A percentile compares a stretch with the other conserved stretches of the same genome.
Conservation (phyloP, 1,140 invertebrate genomes). For the Atta texana region DNA sequence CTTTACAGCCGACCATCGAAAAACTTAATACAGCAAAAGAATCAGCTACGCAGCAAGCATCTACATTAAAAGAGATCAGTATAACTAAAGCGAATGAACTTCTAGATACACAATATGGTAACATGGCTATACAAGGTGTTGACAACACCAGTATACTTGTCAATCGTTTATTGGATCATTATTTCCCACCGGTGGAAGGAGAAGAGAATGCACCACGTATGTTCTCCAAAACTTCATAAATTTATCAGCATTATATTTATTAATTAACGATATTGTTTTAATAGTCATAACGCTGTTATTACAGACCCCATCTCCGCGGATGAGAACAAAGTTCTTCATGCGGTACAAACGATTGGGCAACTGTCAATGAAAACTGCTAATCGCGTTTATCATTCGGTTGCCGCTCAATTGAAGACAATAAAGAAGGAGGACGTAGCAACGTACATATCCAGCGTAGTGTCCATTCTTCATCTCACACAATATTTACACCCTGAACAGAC, state of each 20-base stretch:
- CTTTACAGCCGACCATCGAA: conserved; percentile 88
- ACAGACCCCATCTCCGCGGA: conserved; percentile 87
- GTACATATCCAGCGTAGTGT: conserved; percentile 89
- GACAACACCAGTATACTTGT: conserved; percentile 89
- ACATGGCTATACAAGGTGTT: conserved; percentile 89
- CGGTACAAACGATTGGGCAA: conserved; percentile 91
- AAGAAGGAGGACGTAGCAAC: conserved; percentile 89
- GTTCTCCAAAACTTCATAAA: conserved; percentile 23
- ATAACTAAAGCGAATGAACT: conserved; percentile 91
- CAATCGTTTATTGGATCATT: conserved; percentile 90
- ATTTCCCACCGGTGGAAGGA: conserved; percentile 88
- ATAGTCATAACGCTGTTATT: conserved; percentile 40
- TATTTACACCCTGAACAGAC: conserved; percentile 84
- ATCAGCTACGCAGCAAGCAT: conserved; percentile 88
- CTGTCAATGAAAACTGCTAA: conserved; percentile 91
- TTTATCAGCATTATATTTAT: too few relatives aligned
- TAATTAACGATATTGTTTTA: background rate
- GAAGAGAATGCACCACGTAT: conserved; percentile 86
- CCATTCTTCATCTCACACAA: conserved; percentile 89
- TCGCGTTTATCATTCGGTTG: conserved; percentile 90
- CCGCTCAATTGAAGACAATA: conserved; percentile 88
- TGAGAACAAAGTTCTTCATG: conserved; percentile 90
- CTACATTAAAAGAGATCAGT: conserved; percentile 89
- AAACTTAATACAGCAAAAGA: conserved; percentile 87
- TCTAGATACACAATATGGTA: conserved; percentile 89